Conservation (phyloP, 2,888 invertebrate genomes). For the Hyles lineata region DNA sequence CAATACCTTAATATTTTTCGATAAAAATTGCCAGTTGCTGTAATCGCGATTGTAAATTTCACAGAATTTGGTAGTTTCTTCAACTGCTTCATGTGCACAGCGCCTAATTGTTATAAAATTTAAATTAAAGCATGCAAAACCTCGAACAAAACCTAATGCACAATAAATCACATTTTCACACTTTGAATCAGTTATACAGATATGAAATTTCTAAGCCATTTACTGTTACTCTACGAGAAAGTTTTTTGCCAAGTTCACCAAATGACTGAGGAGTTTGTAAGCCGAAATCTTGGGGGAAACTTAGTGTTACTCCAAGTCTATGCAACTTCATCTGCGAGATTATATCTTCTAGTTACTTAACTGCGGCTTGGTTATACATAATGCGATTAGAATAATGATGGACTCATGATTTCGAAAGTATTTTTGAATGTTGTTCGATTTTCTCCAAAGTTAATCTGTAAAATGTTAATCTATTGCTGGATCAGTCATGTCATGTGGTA, state of each 20-base stretch:
- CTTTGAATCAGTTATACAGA: background rate
- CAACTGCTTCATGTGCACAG: too few relatives aligned
- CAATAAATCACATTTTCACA: background rate
- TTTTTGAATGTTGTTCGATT: too few relatives aligned
- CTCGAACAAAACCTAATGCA: background rate
- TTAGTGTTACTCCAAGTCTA: background rate
- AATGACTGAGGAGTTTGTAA: constrained; percentile 4
- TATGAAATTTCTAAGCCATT: constrained; percentile 15
- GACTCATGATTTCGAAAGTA: background rate
- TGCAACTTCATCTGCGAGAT: background rate
- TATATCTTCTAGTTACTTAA: background rate
- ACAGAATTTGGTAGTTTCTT: too few relatives aligned
- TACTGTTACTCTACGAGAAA: background rate
- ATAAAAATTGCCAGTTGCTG: too few relatives aligned
- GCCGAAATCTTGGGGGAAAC: background rate
- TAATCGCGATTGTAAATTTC: too few relatives aligned
- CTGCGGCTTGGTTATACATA: background rate
- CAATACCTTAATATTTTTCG: too few relatives aligned
- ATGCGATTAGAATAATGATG: background rate
- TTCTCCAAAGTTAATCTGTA: too few relatives aligned
- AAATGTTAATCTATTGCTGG: too few relatives aligned
- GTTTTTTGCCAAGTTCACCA: constrained; percentile 8
- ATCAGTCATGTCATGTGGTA: too few relatives aligned
- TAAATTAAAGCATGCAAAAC: background rate
- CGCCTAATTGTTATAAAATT: background rate